Conservation (phyloP, 2,888 invertebrate genomes). For the Carabus problematicus region DNA sequence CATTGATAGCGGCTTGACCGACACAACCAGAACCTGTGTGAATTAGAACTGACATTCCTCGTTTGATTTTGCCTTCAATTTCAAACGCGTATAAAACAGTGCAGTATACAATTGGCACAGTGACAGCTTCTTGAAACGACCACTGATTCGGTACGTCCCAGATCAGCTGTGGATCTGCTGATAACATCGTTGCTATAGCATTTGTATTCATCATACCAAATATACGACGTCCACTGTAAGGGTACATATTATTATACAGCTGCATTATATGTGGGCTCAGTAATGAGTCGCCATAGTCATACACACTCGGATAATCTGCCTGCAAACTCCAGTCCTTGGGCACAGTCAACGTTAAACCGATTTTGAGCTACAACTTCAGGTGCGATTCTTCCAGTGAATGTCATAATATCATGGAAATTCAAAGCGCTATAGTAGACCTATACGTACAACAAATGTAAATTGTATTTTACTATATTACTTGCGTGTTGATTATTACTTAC, state of each 20-base stretch:
- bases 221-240: slow-evolving; percentile 64
- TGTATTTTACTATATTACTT: background rate
- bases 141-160: slow-evolving; percentile 77
- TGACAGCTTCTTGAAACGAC: slow-evolving; percentile 77
- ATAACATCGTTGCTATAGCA: slow-evolving; percentile 68
- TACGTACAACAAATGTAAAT: background rate
- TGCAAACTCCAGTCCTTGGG: slow-evolving; percentile 67
- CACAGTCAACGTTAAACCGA: slow-evolving; percentile 61
- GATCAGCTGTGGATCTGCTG: slow-evolving; percentile 62
- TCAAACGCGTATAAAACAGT: slow-evolving; percentile 62
- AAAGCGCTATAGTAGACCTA: slow-evolving; percentile 77
- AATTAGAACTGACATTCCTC: slow-evolving; percentile 60
- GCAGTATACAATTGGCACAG: slow-evolving; percentile 77
- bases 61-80: slow-evolving; percentile 49
- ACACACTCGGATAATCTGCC: slow-evolving; percentile 56
- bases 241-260: background rate
- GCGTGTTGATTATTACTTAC: slow-evolving; percentile 43
- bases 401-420: slow-evolving; percentile 96
- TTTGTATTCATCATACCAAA: slow-evolving; percentile 70
- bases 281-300: background rate
- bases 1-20: slow-evolving; percentile 79
- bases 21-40: slow-evolving; percentile 75
- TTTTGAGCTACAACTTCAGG: slow-evolving; percentile 77
- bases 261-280: too few species aligned
- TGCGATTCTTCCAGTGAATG: slow-evolving; percentile 87